Evolutionary conservation across 2,888 invertebrate genomes (phyloP), one percentile per base, ranked within the genome.

Genomic region (Dioctria linearis): DNA sequence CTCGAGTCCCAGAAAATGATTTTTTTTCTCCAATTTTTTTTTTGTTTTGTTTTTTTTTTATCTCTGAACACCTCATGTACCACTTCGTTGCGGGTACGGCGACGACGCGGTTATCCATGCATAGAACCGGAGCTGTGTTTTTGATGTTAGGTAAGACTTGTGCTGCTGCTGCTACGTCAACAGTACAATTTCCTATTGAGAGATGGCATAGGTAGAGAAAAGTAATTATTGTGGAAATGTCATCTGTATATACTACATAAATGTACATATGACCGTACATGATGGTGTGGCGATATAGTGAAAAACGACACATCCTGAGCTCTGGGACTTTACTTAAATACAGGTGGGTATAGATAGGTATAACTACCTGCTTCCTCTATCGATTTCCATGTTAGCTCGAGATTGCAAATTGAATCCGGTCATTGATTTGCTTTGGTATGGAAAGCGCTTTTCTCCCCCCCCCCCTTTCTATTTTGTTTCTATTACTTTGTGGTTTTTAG

Each of bases 91-190:
- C 78, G 49, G 78, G 78, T 78, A 78, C 78, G 78, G 63, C 65
- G 78, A 78, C 78, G 78, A 78, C 65, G 78, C 65, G 65, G 65
- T 78, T 78, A 78, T 63, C 65, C 49, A 63, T 78, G 78, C 78
- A 78, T 78, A 78, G 65, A 78, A 63, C 78, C 78, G 78, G 78
- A 78, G 63, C 63, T 37, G 25, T 25, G 25, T 25, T 25, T 25
- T 25, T 25, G 25, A 25, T 25, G 75, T 75, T 75, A 75, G 75
- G 75, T 75, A 75, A 59, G 75, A 75, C 43, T 25, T 25, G 25
- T 25, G 2, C 42, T 59, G 59, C 43, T 25, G 2, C 42, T 59
- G 59, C 43, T 75, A 57, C 61, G 59, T 43, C 59, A 46, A 25
- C 25, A 25, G 75, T 42, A 37, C 39, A n/a, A 25, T 75, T 40